phyloP scores from a whole-genome alignment of 2,113 vertebrate genomes.

The Petroica traversi region DNA sequence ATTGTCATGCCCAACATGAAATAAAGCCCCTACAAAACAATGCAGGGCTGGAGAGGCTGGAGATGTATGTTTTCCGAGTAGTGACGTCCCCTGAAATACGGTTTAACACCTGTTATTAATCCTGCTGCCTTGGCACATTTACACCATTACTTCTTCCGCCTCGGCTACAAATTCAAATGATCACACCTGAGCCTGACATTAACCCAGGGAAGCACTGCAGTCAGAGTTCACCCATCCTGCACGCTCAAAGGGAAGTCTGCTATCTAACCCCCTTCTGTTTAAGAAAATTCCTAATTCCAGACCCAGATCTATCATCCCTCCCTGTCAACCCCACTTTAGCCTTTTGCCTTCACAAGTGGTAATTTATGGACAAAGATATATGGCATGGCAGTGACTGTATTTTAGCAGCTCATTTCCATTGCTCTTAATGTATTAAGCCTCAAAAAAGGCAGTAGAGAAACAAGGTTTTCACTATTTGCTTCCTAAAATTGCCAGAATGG shows the following conservation, averaged over 20 bases:
- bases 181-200: background rate
- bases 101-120: constrained; percentile 29
- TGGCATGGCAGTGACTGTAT: background rate
- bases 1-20: background rate
- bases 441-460: background rate
- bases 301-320: background rate
- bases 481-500: background rate
- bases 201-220: constrained; percentile 11
- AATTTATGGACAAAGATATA: constrained; percentile 38
- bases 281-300: constrained; percentile 41
- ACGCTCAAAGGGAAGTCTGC: background rate
- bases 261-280: background rate
- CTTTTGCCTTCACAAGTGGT: background rate
- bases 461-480: background rate
- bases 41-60: background rate
- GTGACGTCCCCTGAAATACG: background rate
- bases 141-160: background rate
- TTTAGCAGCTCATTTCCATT: background rate
- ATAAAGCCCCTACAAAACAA: constrained; percentile 30
- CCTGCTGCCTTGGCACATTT: background rate
- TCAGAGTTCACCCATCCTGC: background rate
- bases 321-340: background rate
- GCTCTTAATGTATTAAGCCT: background rate
- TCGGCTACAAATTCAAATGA: constrained; percentile 24
- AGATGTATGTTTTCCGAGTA: background rate